Evolutionary conservation across 2,797 vertebrate species (phyloP).

Genomic region (Alca torda): DNA sequence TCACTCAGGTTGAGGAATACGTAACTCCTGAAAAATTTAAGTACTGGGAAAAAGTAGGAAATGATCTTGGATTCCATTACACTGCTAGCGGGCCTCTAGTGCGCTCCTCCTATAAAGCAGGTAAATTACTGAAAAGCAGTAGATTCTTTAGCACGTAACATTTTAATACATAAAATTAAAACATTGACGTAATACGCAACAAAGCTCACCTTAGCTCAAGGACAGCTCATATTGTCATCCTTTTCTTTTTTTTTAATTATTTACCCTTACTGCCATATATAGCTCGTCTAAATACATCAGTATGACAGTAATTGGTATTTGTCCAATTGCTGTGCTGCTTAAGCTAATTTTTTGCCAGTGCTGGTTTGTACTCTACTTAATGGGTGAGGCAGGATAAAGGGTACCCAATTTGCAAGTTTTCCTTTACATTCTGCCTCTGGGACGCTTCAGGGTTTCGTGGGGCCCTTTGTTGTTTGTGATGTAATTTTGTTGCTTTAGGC

Average conservation of each 20-base stretch:
- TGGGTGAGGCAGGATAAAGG: background rate
- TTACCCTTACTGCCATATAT: background rate
- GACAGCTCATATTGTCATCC: background rate
- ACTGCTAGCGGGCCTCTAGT: conserved; percentile 96
- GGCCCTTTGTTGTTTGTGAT: background rate
- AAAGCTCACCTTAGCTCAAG: background rate
- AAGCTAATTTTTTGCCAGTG: background rate
- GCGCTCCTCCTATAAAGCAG: conserved; percentile 99
- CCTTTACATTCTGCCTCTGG: background rate
- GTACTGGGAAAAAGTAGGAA: conserved; percentile 93
- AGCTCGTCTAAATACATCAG: background rate
- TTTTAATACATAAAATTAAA: background rate
- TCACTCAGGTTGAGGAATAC: conserved; percentile 91
- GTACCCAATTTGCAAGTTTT: background rate
- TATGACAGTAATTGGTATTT: background rate
- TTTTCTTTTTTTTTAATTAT: background rate
- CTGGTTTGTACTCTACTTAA: background rate
- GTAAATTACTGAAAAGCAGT: conserved; percentile 67
- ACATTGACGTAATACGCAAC: background rate
- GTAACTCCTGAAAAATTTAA: conserved; percentile 93
- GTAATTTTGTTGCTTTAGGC: background rate
- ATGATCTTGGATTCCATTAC: conserved; percentile 92
- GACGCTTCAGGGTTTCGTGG: background rate
- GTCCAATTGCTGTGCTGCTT: background rate
- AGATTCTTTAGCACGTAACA: background rate